phyloP scores from a whole-genome alignment of 2,113 vertebrate species.

The Myxocyprinus asiaticus region DNA sequence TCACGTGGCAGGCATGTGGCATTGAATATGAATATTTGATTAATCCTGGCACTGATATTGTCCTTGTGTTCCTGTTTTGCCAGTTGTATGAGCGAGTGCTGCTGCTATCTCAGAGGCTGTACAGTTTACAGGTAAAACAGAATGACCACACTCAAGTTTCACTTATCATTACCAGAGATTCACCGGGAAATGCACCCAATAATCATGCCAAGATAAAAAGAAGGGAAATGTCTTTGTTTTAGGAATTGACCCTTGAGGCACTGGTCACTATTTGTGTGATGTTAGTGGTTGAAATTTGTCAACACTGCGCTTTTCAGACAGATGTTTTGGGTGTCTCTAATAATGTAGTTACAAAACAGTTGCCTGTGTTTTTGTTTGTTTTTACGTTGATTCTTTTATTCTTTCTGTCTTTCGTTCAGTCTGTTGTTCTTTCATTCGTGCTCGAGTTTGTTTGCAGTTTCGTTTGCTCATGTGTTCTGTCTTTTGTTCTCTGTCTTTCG shows the following conservation, averaged over 20 bases:
- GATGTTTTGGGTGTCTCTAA: too few relatives aligned
- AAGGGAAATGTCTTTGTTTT: background rate
- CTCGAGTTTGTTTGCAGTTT: too few relatives aligned
- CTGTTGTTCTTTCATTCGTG: too few relatives aligned
- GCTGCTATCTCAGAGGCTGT: constrained; percentile 84
- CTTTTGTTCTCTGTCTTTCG: too few relatives aligned
- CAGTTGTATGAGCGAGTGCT: constrained; percentile 87
- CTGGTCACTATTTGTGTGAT: background rate
- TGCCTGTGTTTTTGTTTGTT: too few relatives aligned
- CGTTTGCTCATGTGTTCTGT: too few relatives aligned
- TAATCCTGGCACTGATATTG: constrained; percentile 16
- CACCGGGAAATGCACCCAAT: background rate
- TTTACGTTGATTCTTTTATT: too few relatives aligned
- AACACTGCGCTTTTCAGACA: too few relatives aligned
- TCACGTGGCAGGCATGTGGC: background rate
- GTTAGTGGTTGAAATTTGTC: background rate
- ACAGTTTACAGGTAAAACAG: constrained; percentile 86
- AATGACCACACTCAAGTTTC: background rate
- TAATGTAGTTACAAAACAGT: too few relatives aligned
- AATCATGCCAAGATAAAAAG: background rate
- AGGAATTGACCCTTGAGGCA: background rate
- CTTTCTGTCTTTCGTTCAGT: too few relatives aligned
- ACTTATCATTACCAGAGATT: background rate
- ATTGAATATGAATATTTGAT: background rate
- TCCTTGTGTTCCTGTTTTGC: constrained; percentile 29